Conservation (phyloP, 2,888 invertebrate genomes). For the Ormyrus nitidulus region DNA sequence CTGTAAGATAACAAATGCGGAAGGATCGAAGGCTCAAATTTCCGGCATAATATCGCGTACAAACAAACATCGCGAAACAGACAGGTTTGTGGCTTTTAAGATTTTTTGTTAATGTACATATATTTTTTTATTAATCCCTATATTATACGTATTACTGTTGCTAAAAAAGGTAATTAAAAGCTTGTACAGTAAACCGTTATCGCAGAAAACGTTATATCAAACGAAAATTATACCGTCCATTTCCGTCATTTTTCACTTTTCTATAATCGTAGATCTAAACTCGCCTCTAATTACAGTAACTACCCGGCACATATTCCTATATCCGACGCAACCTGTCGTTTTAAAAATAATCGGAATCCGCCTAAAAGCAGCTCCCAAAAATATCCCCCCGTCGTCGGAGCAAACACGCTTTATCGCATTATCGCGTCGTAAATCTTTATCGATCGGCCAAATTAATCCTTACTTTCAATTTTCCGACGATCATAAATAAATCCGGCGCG, state of each 20-base stretch:
- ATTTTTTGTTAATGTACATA: neutral
- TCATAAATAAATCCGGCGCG: constrained; percentile 28
- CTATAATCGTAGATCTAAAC: neutral
- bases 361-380: neutral
- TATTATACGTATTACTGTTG: neutral
- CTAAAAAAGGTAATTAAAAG: neutral
- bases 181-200: neutral
- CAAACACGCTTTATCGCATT: neutral
- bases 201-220: constrained; percentile 12
- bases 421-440: constrained; percentile 1
- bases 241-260: constrained; percentile 21
- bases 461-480: constrained; percentile 31
- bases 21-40: neutral
- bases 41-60: neutral
- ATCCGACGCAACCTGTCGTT: no score
- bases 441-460: constrained; percentile 20
- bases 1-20: neutral
- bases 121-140: neutral
- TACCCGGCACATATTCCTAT: neutral
- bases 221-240: constrained; percentile 22
- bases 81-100: neutral
- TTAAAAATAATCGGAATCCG: neutral
- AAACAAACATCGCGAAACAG: neutral
- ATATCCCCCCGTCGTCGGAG: neutral
- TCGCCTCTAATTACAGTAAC: neutral